Evolutionary conservation across 2,113 vertebrate species (phyloP).

Genomic region (Forbesichthys agassizii): DNA sequence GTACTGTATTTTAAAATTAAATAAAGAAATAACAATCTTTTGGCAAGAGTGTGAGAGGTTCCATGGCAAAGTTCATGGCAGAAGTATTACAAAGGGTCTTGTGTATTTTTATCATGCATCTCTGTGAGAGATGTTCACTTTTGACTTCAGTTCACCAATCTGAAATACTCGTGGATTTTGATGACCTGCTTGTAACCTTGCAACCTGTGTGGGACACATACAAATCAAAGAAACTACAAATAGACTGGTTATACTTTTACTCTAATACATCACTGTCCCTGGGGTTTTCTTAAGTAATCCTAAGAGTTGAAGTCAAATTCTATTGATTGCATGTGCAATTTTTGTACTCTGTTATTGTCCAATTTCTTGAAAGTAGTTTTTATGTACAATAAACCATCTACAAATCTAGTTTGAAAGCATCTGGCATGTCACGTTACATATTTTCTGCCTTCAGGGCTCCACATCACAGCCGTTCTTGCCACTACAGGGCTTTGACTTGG

Average conservation of each 20-base stretch:
- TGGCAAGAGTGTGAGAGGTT: constrained; percentile 29
- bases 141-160: constrained; percentile 20
- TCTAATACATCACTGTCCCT: background rate
- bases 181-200: constrained; percentile 9
- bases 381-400: too few relatives aligned
- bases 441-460: too few relatives aligned
- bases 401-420: too few relatives aligned
- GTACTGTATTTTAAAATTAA: too few relatives aligned
- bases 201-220: constrained; percentile 8
- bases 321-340: too few relatives aligned
- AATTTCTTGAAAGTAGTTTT: too few relatives aligned
- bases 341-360: too few relatives aligned
- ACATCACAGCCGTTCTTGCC: too few relatives aligned
- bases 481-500: too few relatives aligned
- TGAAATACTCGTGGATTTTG: constrained; percentile 29
- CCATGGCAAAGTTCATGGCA: constrained; percentile 34
- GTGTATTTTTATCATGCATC: too few relatives aligned
- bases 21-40: constrained; percentile 3
- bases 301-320: too few relatives aligned
- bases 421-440: too few relatives aligned
- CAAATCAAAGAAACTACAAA: constrained; percentile 13
- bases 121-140: constrained; percentile 2
- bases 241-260: constrained; percentile 36
- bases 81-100: constrained; percentile 15
- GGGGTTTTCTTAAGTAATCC: constrained; percentile 6